Percentiles rank a stretch among this genome's conserved stretches.
These are phyloP conservation scores for Phortica okadai DNA, from an alignment of 2,888 invertebrate species.

Conservation along the genomic window DNA sequence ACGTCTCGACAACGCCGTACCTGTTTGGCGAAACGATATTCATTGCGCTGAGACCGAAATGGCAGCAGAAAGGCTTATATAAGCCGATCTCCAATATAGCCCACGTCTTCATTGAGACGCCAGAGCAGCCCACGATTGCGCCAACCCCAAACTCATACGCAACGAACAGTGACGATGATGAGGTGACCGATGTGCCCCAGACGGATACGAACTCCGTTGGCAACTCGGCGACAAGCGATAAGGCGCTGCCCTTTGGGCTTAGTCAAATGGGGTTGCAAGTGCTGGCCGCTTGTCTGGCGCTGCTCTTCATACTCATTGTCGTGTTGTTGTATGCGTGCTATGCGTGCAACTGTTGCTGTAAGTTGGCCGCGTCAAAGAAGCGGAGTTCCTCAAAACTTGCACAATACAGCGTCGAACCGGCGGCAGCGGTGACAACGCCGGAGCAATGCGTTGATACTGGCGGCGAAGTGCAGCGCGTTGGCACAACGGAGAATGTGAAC, in stretches of 20 bases:
- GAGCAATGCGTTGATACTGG: too few species aligned
- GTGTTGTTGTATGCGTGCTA: slow-evolving; percentile 5
- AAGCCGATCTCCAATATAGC: slow-evolving; percentile 13
- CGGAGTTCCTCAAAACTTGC: background rate
- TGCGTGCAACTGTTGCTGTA: background rate
- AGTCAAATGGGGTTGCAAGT: background rate
- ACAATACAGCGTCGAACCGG: background rate
- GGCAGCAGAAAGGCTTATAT: background rate
- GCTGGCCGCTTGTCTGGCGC: background rate
- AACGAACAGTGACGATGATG: background rate
- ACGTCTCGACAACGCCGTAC: slow-evolving; percentile 76
- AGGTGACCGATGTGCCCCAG: background rate
- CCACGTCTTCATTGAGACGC: background rate
- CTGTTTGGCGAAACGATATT: slow-evolving; percentile 78
- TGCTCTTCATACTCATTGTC: slow-evolving; percentile 2
- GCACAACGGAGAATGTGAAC: background rate
- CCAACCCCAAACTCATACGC: background rate
- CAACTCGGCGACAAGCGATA: slow-evolving; percentile 47
- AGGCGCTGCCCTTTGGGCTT: slow-evolving; percentile 35
- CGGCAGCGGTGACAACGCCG: background rate
- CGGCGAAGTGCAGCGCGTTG: background rate
- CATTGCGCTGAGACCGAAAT: slow-evolving; percentile 77
- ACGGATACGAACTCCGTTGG: background rate
- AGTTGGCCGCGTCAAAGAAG: background rate
- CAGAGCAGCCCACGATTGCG: background rate